Base-by-base conservation (phyloP, 2,797 vertebrate genomes). In the Squalus acanthias region DNA sequence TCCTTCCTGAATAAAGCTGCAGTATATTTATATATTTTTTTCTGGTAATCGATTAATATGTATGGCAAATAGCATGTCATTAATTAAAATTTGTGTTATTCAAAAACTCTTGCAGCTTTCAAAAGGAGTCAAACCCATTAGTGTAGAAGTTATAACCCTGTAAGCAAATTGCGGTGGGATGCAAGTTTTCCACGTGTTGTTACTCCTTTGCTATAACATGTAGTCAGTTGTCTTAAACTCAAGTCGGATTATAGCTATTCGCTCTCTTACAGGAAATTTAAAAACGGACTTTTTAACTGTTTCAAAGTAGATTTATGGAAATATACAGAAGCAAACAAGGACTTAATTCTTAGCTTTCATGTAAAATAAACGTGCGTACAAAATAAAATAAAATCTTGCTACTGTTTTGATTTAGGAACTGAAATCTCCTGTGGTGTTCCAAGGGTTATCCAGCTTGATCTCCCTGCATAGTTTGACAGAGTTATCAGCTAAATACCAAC, bases 401-500 rank as follows among this genome's bases (percentile, higher is more conserved):
- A n/a, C 53, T 57, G 33, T 50, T 95, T 76, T 29, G 26, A 39
- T 53, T 74, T 57, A 74, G 94, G 70, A 95, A 74, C 50, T 95
- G 50, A 95, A 95, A 33, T 60, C 46, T 72, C 70, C 94, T 76
- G n/a, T 93, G 69, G 70, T 76, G 39, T n/a, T 95, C 50, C 46
- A 95, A n/a, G 50, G 39, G 94, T 72, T 95, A 95, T 76, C 50
- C 70, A 95, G 50, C 46, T 60, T 57, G 94, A 95, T 57, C 70
- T 57, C 94, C 26, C 69, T 95, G 69, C 70, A 95, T 53, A 95
- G 46, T 95, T n/a, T 76, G 33, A 74, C 94, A 74, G 13, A 95
- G 53, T 76, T 57, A 74, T 53, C 70, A 95, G 70, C 70, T 53
- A 76, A 74, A 95, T 29, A 70, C 33, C 89, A 95, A 95, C 69